Evolutionary conservation across 2,888 invertebrate genomes (phyloP).

Genomic region (Abscondita cerata): DNA sequence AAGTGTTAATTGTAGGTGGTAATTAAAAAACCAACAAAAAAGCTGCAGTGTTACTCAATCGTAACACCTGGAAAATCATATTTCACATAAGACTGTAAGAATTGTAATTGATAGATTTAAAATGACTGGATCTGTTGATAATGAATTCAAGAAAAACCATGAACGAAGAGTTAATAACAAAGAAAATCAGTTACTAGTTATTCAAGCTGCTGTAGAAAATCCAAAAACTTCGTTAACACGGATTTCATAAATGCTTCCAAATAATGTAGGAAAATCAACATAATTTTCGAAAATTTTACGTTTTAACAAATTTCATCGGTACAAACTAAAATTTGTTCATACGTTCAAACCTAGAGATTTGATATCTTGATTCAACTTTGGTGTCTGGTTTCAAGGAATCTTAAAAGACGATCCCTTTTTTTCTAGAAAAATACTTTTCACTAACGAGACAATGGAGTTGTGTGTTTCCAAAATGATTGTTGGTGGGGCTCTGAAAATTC

Average conservation of each 20-base stretch:
- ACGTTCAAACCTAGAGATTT: too few relatives aligned
- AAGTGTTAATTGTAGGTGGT: background rate
- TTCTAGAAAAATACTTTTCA: background rate
- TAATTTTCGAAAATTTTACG: too few relatives aligned
- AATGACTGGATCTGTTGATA: background rate
- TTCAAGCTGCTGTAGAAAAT: too few relatives aligned
- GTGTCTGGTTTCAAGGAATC: background rate
- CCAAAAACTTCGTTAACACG: too few relatives aligned
- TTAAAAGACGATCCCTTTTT: background rate
- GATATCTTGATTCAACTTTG: too few relatives aligned
- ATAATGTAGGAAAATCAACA: background rate
- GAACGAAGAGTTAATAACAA: background rate
- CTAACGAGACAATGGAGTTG: background rate
- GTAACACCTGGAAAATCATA: background rate
- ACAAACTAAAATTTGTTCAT: too few relatives aligned
- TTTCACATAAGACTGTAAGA: background rate
- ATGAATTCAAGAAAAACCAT: background rate
- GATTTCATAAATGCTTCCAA: background rate
- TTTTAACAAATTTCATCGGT: too few relatives aligned
- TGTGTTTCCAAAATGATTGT: background rate
- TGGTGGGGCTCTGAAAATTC: background rate
- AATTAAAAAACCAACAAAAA: background rate
- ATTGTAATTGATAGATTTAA: background rate
- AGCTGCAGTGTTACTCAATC: background rate
- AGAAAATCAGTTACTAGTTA: too few relatives aligned